A percentile compares a stretch with the other conserved stretches of the same genome.
Evolutionary conservation across 2,888 invertebrate genomes (phyloP).

Genomic region (Sarcophaga subvicina): DNA sequence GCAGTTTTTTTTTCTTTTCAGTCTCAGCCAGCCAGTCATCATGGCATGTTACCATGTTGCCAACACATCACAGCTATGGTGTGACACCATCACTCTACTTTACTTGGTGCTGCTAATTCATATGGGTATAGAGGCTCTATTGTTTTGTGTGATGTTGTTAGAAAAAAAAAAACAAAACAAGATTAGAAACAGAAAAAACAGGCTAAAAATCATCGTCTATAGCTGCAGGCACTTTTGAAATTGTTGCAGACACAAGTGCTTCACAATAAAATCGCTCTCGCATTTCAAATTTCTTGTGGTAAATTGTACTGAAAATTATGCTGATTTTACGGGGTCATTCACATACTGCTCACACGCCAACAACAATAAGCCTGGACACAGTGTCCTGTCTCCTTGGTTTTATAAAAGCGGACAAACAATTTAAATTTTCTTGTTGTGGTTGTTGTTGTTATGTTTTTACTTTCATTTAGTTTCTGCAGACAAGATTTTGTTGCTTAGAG

Average conservation of each 20-base stretch:
- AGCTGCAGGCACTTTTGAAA: slow-evolving; percentile 54
- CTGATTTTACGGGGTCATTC: slow-evolving; percentile 53
- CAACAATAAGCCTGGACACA: too few relatives aligned
- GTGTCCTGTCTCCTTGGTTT: too few relatives aligned
- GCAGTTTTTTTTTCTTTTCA: slow-evolving; percentile 9
- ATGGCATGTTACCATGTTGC: neutral
- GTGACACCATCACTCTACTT: slow-evolving; percentile 17
- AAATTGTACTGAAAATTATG: slow-evolving; percentile 57
- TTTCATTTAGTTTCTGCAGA: too few relatives aligned
- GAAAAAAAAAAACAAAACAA: neutral
- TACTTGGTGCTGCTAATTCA: neutral
- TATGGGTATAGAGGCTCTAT: slow-evolving; percentile 14
- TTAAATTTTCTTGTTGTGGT: too few relatives aligned
- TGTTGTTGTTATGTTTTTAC: too few relatives aligned
- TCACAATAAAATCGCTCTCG: slow-evolving; percentile 1
- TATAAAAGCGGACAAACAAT: too few relatives aligned
- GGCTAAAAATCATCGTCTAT: slow-evolving; percentile 40
- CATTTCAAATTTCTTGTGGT: slow-evolving; percentile 53
- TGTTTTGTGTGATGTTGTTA: slow-evolving; percentile 30
- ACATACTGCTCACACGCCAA: slow-evolving; percentile 9
- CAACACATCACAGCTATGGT: neutral
- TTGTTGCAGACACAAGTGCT: slow-evolving; percentile 53
- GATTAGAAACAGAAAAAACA: neutral
- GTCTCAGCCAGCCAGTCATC: neutral
- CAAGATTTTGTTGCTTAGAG: too few relatives aligned